Evolutionary conservation across 2,888 invertebrate species (phyloP).

Genomic region (Herminia tarsipennalis): DNA sequence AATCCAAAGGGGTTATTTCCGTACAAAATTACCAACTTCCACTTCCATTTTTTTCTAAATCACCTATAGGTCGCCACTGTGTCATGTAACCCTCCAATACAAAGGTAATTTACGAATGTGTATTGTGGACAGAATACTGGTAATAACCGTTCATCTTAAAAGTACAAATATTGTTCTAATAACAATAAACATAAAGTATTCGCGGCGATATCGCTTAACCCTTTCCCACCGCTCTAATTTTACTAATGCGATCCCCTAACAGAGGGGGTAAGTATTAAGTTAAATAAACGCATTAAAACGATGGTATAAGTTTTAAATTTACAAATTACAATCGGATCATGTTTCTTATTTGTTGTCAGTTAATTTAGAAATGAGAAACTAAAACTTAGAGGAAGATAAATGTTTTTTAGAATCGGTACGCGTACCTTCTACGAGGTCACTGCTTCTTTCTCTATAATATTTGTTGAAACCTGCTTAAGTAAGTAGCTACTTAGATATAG

Average conservation of each 20-base stretch:
- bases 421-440: too few species aligned
- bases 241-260: constrained; percentile 78
- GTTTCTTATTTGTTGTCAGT: constrained; percentile 15
- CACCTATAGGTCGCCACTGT: too few species aligned
- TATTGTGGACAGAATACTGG: constrained; percentile 55
- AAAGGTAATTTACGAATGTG: constrained; percentile 39
- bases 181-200: constrained; percentile 82
- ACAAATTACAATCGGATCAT: constrained; percentile 67
- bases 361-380: neutral
- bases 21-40: too few species aligned
- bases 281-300: constrained; percentile 73
- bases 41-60: too few species aligned
- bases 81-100: too few species aligned
- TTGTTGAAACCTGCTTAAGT: too few species aligned
- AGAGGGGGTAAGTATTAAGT: constrained; percentile 72
- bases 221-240: constrained; percentile 85
- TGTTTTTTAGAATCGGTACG: too few species aligned
- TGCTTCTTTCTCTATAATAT: too few species aligned
- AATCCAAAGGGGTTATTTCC: too few species aligned
- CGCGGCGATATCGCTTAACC: constrained; percentile 63
- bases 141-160: constrained; percentile 78
- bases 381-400: too few species aligned
- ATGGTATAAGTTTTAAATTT: constrained; percentile 66
- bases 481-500: too few species aligned
- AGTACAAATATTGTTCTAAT: constrained; percentile 84